Evolutionary conservation across 2,888 invertebrate species (phyloP), one percentile per base, ranked within the genome.

Genomic region (Exocentrus adspersus): DNA sequence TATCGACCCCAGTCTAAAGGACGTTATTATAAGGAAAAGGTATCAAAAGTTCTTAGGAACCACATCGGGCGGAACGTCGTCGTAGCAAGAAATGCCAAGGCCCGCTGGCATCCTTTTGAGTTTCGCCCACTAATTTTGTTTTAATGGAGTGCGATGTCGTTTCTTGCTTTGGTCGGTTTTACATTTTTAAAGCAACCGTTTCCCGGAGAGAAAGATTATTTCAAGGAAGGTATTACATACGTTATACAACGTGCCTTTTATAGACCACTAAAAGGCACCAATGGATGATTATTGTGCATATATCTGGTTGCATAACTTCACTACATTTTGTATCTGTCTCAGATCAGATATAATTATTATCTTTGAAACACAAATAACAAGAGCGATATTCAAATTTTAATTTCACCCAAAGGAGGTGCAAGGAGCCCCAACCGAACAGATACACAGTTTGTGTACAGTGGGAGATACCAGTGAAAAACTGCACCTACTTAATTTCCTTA

Each of bases 31-130:
- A 37, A 37, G 37, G 14, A 37, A 37, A 37, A 37, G 37, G 37
- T 37, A 37, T 37, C 37, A 37, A 37, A 37, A 37, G 37, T 37
- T 37, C 37, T 9, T 37, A 37, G 37, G 37, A 37, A 37, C 37
- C 37, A n/a, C 37, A 37, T 12, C 37, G 6, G 12, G n/a, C 37
- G 1, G 12, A n/a, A n/a, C n/a, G n/a, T n/a, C n/a, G n/a, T n/a
- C 4, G 37, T 37, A n/a, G 6, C 37, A 37, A 37, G 37, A 37
- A 37, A 30, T 30, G 12, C 37, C 14, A 37, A 9, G n/a, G 30
- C 30, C 37, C n/a, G 12, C 37, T 2, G 37, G 37, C 37, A 12
- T 37, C 12, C 37, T n/a, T 12, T 37, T 37, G 37, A 37, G 37
- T 37, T 37, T 37, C 5, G 37, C n/a, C 12, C 37, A 37, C 37